A percentile compares a stretch with the other conserved stretches of the same genome.
These are phyloP conservation scores for Bruchidius siliquastri DNA, from an alignment of 2,888 invertebrate species.

Conservation along the genomic window DNA sequence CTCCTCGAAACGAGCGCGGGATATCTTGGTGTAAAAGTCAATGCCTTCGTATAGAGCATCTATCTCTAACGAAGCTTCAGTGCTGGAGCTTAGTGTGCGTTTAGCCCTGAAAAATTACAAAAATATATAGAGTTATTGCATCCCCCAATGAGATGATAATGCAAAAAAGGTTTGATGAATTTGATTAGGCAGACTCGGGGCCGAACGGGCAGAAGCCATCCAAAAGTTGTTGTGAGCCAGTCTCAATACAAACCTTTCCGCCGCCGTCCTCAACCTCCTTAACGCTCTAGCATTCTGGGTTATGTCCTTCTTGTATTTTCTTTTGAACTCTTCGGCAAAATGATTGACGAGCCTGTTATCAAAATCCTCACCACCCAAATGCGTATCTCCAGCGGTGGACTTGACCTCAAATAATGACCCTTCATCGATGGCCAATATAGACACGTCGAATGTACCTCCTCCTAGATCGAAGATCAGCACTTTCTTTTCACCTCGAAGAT, in stretches of 20 bases:
- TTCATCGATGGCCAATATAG: conserved; percentile 76
- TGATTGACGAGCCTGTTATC: conserved; percentile 54
- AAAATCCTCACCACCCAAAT: conserved; percentile 70
- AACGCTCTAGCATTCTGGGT: conserved; percentile 46
- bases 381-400: conserved; percentile 80
- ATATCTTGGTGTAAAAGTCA: conserved; percentile 64
- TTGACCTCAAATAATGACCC: conserved; percentile 75
- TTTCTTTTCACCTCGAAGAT: conserved; percentile 23
- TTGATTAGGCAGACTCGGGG: too few relatives aligned
- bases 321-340: conserved; percentile 56
- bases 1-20: conserved; percentile 73
- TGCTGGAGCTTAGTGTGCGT: conserved; percentile 50
- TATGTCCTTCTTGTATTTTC: conserved; percentile 50
- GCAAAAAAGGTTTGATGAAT: too few relatives aligned
- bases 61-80: conserved; percentile 52
- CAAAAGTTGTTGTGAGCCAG: too few relatives aligned
- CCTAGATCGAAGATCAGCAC: conserved; percentile 66
- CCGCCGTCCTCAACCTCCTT: conserved; percentile 50
- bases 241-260: conserved; percentile 44
- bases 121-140: neutral
- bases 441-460: conserved; percentile 72
- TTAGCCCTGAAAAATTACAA: conserved; percentile 39
- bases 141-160: too few relatives aligned
- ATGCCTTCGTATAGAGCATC: conserved; percentile 51
- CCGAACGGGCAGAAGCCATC: neutral